Base-by-base conservation (phyloP, 2,113 vertebrate species). In the Arothron firmamentum region DNA sequence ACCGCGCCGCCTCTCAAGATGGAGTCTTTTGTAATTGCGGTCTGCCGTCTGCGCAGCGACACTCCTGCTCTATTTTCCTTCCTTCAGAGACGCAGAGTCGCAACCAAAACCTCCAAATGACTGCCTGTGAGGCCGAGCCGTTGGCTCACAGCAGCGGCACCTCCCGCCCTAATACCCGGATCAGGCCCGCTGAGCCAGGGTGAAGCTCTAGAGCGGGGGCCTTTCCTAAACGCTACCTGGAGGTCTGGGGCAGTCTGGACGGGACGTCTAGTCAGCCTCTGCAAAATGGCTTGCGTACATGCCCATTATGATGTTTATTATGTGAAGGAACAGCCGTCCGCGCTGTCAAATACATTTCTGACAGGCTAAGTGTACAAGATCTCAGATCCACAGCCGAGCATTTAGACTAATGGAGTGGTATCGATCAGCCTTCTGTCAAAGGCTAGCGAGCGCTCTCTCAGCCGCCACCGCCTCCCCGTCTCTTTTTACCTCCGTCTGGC, bases 21-120 rank as follows among this genome's bases (percentile, higher is more conserved):
- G 56, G 59, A 43, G 25, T 38, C 51, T 59, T 67, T 72, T 65
- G 76, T 85, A 85, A 80, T 79, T 88, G 85, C 75, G 81, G 86
- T 67, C 61, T 73, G 7, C 47, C 2, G 52, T 63, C 74, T 70
- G 52, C 60, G 42, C 61, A 65, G 75, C 59, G 63, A 78, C 18
- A 18, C 78, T 59, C 58, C 64, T 69, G 56, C 72, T 43, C 77
- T 60, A 19, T 19, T 73, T 52, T 75, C 74, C 62, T 71, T 77
- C 74, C 62, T 55, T 81, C 72, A 85, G 87, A 89, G 89, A 89
- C 89, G 65, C 60, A 0, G 17, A 86, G 89, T 87, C 88, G 79
- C 74, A 69, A 86, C 87, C 84, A 85, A 85, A 87, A 88, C 74
- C 84, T 78, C 65, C 62, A 70, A 80, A 80, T 72, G 68, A 56